Evolutionary conservation across 2,113 vertebrate species (phyloP), one percentile per base, ranked within the genome.

Genomic region (Pomatorhinus ruficollis): DNA sequence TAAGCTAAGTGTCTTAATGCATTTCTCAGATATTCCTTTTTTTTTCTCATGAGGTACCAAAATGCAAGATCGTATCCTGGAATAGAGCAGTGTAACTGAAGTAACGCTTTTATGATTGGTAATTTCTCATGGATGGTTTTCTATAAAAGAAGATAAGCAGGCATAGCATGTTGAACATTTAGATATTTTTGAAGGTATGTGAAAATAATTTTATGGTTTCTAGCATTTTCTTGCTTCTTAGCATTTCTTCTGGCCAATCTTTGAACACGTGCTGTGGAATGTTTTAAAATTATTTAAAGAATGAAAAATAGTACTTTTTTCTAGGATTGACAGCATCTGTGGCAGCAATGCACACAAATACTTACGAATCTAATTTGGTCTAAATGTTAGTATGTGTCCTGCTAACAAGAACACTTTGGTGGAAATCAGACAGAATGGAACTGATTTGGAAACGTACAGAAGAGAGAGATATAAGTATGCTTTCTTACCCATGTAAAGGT

Each of bases 401-500:
- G 44, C 22, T 80, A 87, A 59, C 10, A 50, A 68, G 16, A 82
- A 24, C 44, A 69, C 33, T 74, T 82, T 53, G 40, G 68, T 82
- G 66, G 72, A 87, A 87, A 81, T 88, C 35, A 50, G 87, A 40
- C 60, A 76, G 63, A 66, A 83, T 45, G 60, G 61, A 69, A 56
- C 56, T 56, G 66, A 69, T 10, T 87, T 69, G 63, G 49, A 95
- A 93, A 74, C 42, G 45, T 53, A 47, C 13, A 39, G 66, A 74
- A 64, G 44, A 64, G 37, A 15, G 18, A 88, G 35, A 15, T 11
- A 56, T 1, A 39, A 39, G 5, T n/a, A 28, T 28, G 20, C 22
- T 66, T 21, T 87, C 71, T 97, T 96, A 88, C 90, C 70, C 87
- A 90, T 79, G 68, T 82, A 94, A 94, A 95, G 78, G 81, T 87